Evolutionary conservation across 2,113 vertebrate species (phyloP).

Genomic region (Mugil cephalus): DNA sequence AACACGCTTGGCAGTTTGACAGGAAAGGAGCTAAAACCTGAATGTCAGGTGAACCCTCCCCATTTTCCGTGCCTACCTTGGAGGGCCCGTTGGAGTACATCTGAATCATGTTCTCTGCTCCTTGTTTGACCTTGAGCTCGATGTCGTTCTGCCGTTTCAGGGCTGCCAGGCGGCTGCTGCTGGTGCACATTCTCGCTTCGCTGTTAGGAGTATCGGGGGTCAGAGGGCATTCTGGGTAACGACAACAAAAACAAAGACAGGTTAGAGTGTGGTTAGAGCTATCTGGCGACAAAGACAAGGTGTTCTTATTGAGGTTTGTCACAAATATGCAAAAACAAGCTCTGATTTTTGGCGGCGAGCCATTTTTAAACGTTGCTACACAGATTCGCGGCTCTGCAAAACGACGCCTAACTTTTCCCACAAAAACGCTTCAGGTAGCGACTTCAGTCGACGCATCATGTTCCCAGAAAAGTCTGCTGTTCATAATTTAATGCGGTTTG

Average conservation of each 20-base stretch:
- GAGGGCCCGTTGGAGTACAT: conserved; percentile 99
- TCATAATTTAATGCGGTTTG: conserved; percentile 31
- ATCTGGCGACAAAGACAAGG: conserved; percentile 20
- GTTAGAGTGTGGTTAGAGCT: background rate
- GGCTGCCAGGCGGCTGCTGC: conserved; percentile 91
- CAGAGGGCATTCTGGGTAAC: conserved; percentile 90
- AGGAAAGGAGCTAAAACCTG: conserved; percentile 9
- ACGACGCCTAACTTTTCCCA: conserved; percentile 31
- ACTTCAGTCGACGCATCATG: conserved; percentile 25
- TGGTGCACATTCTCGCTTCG: conserved; percentile 88
- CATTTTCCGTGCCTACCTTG: conserved; percentile 86
- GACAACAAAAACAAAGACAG: background rate
- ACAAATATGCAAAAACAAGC: conserved; percentile 30
- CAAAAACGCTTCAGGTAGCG: conserved; percentile 20
- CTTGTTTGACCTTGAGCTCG: conserved; percentile 98
- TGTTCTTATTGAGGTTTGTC: conserved; percentile 8
- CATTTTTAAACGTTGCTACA: conserved; percentile 28
- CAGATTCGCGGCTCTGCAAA: conserved; percentile 18
- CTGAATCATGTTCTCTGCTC: conserved; percentile 99
- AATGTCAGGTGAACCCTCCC: conserved; percentile 3
- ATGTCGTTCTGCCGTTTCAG: conserved; percentile 97
- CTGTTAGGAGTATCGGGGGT: conserved; percentile 96
- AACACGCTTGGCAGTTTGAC: background rate
- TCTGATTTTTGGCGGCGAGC: conserved; percentile 35
- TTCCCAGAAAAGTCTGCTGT: conserved; percentile 20